Percentiles rank a stretch among this genome's conserved stretches.
Evolutionary conservation across 2,888 invertebrate species (phyloP).

Genomic region (Epinotia ramella): DNA sequence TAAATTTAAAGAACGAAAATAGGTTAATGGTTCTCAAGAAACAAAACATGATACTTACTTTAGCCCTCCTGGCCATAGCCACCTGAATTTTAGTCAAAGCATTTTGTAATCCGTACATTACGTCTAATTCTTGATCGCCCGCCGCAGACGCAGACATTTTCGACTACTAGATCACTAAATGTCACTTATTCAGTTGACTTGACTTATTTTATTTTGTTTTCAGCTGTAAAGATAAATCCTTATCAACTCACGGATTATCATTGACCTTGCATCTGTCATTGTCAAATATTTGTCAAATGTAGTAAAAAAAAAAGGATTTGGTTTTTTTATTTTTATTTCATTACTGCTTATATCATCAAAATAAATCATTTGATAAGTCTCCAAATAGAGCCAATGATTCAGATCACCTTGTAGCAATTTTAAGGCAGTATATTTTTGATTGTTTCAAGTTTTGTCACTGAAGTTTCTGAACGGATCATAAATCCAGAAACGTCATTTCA

Average conservation of each 20-base stretch:
- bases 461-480: constrained; percentile 33
- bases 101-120: constrained; percentile 85
- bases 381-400: no score
- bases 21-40: not conserved
- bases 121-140: constrained; percentile 64
- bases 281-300: constrained; percentile 4
- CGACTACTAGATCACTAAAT: not conserved
- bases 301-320: no score
- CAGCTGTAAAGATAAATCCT: not conserved
- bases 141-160: constrained; percentile 67
- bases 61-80: constrained; percentile 83
- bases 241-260: constrained; percentile 2
- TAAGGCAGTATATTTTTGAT: no score
- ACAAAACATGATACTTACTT: constrained; percentile 72
- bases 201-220: constrained; percentile 19
- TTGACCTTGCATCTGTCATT: constrained; percentile 1
- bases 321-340: no score
- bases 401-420: no score
- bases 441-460: not conserved
- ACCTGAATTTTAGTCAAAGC: constrained; percentile 86
- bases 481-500: constrained; percentile 40
- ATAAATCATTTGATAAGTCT: no score
- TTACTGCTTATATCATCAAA: no score
- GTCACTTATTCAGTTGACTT: constrained; percentile 17
- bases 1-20: not conserved